Base-by-base conservation (phyloP, 2,888 invertebrate genomes). In the Trichogramma dendrolimi region DNA sequence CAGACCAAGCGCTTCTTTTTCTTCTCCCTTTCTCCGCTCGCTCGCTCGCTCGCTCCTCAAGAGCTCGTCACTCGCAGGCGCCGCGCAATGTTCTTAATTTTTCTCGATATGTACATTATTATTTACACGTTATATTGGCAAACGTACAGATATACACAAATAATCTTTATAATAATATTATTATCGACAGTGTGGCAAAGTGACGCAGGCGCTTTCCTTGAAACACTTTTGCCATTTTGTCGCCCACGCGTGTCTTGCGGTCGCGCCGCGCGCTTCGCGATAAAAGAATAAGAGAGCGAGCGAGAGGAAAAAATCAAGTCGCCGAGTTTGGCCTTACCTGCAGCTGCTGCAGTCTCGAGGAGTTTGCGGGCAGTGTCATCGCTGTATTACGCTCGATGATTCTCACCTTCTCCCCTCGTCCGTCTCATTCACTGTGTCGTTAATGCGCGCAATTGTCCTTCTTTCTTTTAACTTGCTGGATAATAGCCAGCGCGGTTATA, bases 271-370 rank as follows among this genome's bases (percentile, higher is more conserved):
- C 27, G 27, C 27, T 27, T 27, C 27, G 27, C 27, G 27, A 27
- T 10, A 46, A 46, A 46, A 14, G 11, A 27, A 8, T n/a, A n/a
- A n/a, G n/a, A 51, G 52, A 61, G 47, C 50, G 27, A 27, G 27
- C 1, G 27, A 27, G 27, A 27, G 27, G 27, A 2, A 27, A 27
- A 27, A 27, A 27, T 27, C 27, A 27, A 27, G 27, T 27, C 27
- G 27, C 27, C 27, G 27, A 27, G 27, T 27, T 27, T 27, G 27
- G 27, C 63, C 71, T 72, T 67, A 78, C 78, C 73, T 77, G 78
- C 66, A 78, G 67, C 68, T 77, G 69, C 67, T 77, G 76, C 61
- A 78, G 73, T 61, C 77, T 75, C 61, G 78, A 78, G 52, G 76
- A 76, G 57, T 74, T 67, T 77, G 75, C 60, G 75, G 27, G 71